Base-by-base conservation (phyloP, 2,888 invertebrate genomes). In the Lithodes maja region DNA sequence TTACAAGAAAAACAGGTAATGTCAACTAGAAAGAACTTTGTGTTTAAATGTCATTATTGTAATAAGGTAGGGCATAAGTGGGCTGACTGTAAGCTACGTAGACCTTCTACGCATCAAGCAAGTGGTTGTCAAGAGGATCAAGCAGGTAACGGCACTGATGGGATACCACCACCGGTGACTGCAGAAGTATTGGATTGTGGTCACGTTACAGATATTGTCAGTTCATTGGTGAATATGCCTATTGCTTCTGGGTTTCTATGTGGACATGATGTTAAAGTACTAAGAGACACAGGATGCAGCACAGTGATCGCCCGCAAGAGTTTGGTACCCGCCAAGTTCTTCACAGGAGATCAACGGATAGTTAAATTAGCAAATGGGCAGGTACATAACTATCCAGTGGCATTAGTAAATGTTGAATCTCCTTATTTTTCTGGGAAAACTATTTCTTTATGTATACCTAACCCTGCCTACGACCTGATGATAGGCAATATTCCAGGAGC, bases 141-240 rank as follows among this genome's bases (percentile, higher is more conserved):
- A 79, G 15, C 52, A 33, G 52, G n/a, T 15, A 53, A 53, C 12
- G 54, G n/a, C 3, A n/a, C 33, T 33, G 33, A 33, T 33, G 33
- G n/a, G 79, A 52, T 15, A 53, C 3, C 3, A 53, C 49, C 1
- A 49, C 9, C 49, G 53, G 79, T 12, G 15, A 79, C 15, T 15
- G n/a, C 79, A 53, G 79, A 50, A 79, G 7, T 79, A 15, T 49
- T 79, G 79, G 79, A 79, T 12, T 79, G 79, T 79, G 79, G 79
- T n/a, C 79, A 79, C 17, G 53, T 79, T 15, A n/a, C 79, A 12
- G 53, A 79, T 2, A 54, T 77, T 12, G 79, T 53, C 9, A 53
- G 79, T 53, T 52, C 53, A 7, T 53, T 79, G 53, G 79, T 53
- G 12, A 79, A 79, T 79, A 79, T 79, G 79, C 79, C 79, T 5